Evolutionary conservation across 2,888 invertebrate species (phyloP).

Genomic region (Druceiella hillmani): DNA sequence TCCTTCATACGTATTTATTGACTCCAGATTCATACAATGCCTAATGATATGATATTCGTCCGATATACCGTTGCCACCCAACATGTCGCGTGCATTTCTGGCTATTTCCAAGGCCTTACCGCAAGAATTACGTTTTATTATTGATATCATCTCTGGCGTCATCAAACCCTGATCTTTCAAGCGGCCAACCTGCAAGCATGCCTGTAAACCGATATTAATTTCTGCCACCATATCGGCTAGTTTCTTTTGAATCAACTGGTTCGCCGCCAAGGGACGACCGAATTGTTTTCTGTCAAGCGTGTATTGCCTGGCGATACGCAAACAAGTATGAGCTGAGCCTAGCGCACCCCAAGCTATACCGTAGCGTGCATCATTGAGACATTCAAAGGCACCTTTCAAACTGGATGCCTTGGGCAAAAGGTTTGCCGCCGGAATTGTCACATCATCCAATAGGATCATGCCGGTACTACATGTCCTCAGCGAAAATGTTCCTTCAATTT

Average conservation of each 20-base stretch:
- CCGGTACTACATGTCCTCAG: constrained; percentile 92
- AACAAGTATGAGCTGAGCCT: constrained; percentile 94
- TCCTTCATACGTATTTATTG: constrained; percentile 98
- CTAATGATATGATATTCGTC: constrained; percentile 98
- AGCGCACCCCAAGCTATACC: constrained; percentile 97
- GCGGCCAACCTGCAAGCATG: constrained; percentile 84
- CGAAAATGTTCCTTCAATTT: constrained; percentile 95
- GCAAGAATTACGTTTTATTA: constrained; percentile 93
- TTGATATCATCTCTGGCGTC: constrained; percentile 91
- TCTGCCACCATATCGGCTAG: constrained; percentile 96
- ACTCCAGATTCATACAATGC: constrained; percentile 94
- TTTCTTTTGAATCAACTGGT: constrained; percentile 96
- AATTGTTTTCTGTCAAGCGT: constrained; percentile 92
- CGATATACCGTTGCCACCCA: constrained; percentile 95
- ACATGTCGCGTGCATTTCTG: constrained; percentile 83
- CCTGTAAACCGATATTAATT: constrained; percentile 82
- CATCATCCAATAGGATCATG: constrained; percentile 96
- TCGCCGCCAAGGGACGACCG: constrained; percentile 87
- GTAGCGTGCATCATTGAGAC: constrained; percentile 94
- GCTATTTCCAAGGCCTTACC: constrained; percentile 94
- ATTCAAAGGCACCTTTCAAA: constrained; percentile 88
- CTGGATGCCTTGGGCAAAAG: constrained; percentile 81
- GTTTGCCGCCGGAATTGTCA: constrained; percentile 89
- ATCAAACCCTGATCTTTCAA: constrained; percentile 79
- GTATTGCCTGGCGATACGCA: constrained; percentile 84